A percentile compares a stretch with the other conserved stretches of the same genome.
Conservation (phyloP, 2,888 invertebrate genomes). For the Barypeithes pellucidus region DNA sequence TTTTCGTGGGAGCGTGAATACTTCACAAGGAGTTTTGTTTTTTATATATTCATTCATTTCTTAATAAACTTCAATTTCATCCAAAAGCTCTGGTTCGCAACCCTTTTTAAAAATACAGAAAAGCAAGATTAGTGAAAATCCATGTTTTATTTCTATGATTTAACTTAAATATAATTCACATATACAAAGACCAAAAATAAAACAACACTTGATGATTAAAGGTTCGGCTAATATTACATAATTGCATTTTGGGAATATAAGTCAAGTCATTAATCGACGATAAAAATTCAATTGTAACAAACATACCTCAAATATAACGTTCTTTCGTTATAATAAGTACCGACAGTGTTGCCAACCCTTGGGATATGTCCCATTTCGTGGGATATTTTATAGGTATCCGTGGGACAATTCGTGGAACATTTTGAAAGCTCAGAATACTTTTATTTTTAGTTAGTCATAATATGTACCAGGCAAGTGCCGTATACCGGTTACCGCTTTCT, state of each 20-base stretch:
- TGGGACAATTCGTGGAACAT: too few relatives aligned
- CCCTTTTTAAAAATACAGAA: slow-evolving; percentile 88
- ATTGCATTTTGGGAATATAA: not conserved
- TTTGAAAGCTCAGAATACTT: too few relatives aligned
- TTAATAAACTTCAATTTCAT: slow-evolving; percentile 75
- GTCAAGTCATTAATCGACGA: too few relatives aligned
- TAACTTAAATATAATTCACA: slow-evolving; percentile 51
- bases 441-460: too few relatives aligned
- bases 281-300: not conserved
- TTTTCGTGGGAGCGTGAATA: slow-evolving; percentile 50
- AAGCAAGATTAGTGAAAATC: slow-evolving; percentile 69
- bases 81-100: slow-evolving; percentile 89
- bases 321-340: too few relatives aligned
- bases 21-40: slow-evolving; percentile 47
- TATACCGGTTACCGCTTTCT: too few relatives aligned
- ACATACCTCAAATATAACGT: too few relatives aligned
- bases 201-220: slow-evolving; percentile 23
- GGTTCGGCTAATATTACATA: slow-evolving; percentile 40
- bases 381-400: too few relatives aligned
- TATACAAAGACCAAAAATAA: slow-evolving; percentile 41
- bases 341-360: too few relatives aligned
- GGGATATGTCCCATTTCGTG: too few relatives aligned
- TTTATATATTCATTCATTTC: slow-evolving; percentile 52
- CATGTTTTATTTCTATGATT: slow-evolving; percentile 53
- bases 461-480: too few relatives aligned